A percentile compares a stretch with the other conserved stretches of the same genome.
phyloP scores from a whole-genome alignment of 2,797 vertebrate species.

The Rhincodon typus region DNA sequence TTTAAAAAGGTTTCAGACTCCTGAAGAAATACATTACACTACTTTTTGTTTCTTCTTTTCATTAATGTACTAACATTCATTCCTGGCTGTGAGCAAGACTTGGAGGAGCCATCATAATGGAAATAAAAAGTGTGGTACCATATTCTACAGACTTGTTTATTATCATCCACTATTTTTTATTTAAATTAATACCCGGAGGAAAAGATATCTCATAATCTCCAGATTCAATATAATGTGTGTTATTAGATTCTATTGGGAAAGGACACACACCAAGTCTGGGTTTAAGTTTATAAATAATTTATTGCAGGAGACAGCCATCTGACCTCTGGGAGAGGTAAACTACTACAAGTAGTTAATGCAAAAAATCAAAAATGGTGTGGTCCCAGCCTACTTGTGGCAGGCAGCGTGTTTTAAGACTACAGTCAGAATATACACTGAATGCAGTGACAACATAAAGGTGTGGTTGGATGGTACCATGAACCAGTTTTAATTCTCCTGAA shows the following conservation, averaged over 20 bases:
- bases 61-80: conserved; percentile 12
- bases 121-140: neutral
- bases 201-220: conserved; percentile 23
- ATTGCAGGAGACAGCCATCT: conserved; percentile 11
- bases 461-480: neutral
- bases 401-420: neutral
- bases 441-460: neutral
- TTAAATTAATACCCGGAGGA: conserved; percentile 26
- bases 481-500: neutral
- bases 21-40: neutral
- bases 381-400: neutral
- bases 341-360: neutral
- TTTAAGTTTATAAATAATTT: conserved; percentile 30
- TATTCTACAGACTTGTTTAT: neutral
- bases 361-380: neutral
- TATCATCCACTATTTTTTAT: conserved; percentile 4
- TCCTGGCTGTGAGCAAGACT: conserved; percentile 1
- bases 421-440: neutral
- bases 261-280: neutral
- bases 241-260: conserved; percentile 9
- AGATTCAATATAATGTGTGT: conserved; percentile 3
- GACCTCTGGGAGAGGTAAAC: conserved; percentile 27
- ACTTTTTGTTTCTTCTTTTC: neutral
- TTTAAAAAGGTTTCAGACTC: conserved; percentile 11
- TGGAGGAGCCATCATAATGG: neutral